These are phyloP conservation scores for Agrotis ipsilon DNA, from an alignment of 2,888 invertebrate genomes.

Conservation along the genomic window DNA sequence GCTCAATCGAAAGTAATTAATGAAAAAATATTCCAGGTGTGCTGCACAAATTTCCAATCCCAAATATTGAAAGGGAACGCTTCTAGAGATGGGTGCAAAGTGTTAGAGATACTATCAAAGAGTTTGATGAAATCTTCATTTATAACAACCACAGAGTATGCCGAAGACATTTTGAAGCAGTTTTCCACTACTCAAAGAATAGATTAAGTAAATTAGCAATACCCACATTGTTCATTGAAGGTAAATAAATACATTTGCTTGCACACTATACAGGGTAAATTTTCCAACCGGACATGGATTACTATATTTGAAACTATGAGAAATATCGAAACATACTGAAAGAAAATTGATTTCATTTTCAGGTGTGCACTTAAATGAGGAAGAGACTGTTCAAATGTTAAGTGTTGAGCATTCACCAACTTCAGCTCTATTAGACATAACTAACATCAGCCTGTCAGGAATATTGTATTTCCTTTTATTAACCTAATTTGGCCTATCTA, in stretches of 20 bases:
- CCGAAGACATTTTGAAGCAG: conserved; percentile 1
- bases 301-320: too few species aligned
- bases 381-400: conserved; percentile 1
- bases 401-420: background rate
- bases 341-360: background rate
- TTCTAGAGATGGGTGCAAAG: conserved; percentile 1
- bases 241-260: background rate
- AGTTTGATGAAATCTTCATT: background rate
- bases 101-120: background rate
- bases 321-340: too few species aligned
- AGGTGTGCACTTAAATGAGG: background rate
- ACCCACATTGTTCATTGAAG: background rate
- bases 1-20: background rate
- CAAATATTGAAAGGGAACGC: background rate
- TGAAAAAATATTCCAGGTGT: background rate
- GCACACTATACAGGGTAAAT: background rate
- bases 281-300: too few species aligned
- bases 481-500: too few species aligned
- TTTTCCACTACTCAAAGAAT: background rate
- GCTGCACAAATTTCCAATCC: conserved; percentile 3
- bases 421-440: background rate
- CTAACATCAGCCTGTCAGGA: background rate
- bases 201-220: background rate
- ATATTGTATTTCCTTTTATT: background rate
- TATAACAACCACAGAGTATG: conserved; percentile 1